Conservation (phyloP, 2,888 invertebrate genomes). For the Mythimna loreyi region DNA sequence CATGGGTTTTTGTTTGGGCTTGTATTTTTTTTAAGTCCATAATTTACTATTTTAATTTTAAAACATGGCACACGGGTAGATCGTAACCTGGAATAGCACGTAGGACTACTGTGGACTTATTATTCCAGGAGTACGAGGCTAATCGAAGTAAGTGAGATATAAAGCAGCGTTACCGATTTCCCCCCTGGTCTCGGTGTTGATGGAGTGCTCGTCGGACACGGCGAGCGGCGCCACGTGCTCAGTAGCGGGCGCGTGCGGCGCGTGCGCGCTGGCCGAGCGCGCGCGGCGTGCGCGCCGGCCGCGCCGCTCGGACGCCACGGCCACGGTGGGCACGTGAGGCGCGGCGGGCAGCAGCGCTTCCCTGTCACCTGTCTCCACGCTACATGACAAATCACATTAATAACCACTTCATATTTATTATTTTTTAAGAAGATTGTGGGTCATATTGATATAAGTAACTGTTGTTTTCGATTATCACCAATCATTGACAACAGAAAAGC, state of each 20-base stretch:
- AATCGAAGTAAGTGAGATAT: background rate
- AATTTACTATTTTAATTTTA: too few species aligned
- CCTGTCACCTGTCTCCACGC: conserved; percentile 40
- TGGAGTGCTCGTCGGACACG: conserved; percentile 81
- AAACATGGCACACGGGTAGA: too few species aligned
- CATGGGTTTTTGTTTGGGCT: too few species aligned
- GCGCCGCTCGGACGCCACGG: conserved; percentile 61
- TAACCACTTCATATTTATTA: too few species aligned
- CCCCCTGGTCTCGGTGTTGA: conserved; percentile 80
- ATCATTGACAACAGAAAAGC: too few species aligned
- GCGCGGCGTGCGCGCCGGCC: conserved; percentile 55
- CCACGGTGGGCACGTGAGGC: conserved; percentile 37
- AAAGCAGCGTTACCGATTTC: conserved; percentile 74
- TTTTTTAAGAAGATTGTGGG: too few species aligned
- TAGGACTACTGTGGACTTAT: too few species aligned
- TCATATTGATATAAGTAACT: too few species aligned
- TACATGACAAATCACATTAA: background rate
- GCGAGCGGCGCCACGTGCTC: conserved; percentile 50
- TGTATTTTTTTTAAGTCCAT: too few species aligned
- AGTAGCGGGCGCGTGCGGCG: background rate
- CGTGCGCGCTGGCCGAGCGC: conserved; percentile 49
- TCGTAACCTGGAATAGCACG: too few species aligned
- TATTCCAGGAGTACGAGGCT: too few species aligned
- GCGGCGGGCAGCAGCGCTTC: conserved; percentile 64
- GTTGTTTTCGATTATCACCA: too few species aligned